Evolutionary conservation across 2,113 vertebrate genomes (phyloP).

Genomic region (Origma solitaria): DNA sequence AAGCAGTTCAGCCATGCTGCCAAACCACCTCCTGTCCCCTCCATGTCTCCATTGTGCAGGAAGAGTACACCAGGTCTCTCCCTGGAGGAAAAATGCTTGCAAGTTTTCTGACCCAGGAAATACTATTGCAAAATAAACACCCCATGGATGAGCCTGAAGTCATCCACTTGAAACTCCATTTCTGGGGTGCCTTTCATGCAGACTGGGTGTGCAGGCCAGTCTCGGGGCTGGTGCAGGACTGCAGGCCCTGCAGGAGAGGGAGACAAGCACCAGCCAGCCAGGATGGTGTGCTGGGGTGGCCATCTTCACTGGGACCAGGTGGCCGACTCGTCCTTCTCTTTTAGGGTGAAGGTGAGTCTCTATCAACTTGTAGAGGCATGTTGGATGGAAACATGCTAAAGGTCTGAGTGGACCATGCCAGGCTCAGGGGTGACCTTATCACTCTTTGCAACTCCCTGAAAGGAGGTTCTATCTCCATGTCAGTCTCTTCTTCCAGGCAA

Average conservation of each 20-base stretch:
- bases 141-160: accelerated
- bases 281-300: accelerated
- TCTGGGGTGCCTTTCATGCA: neutral
- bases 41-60: accelerated
- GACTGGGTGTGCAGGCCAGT: accelerated
- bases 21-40: accelerated
- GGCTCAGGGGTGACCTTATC: neutral
- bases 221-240: accelerated
- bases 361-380: accelerated
- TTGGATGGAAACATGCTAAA: accelerated
- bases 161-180: neutral
- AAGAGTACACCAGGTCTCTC: neutral
- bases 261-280: accelerated
- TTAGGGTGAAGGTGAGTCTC: accelerated
- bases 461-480: neutral
- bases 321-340: accelerated
- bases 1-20: neutral
- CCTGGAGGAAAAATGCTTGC: neutral
- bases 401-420: neutral
- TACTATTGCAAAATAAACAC: neutral
- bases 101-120: neutral
- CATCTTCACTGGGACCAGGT: accelerated
- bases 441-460: neutral
- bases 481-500: neutral
- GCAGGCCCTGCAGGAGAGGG: accelerated